These are phyloP conservation scores for Scaptomyza tumidula DNA, from an alignment of 2,888 invertebrate genomes.

Conservation along the genomic window DNA sequence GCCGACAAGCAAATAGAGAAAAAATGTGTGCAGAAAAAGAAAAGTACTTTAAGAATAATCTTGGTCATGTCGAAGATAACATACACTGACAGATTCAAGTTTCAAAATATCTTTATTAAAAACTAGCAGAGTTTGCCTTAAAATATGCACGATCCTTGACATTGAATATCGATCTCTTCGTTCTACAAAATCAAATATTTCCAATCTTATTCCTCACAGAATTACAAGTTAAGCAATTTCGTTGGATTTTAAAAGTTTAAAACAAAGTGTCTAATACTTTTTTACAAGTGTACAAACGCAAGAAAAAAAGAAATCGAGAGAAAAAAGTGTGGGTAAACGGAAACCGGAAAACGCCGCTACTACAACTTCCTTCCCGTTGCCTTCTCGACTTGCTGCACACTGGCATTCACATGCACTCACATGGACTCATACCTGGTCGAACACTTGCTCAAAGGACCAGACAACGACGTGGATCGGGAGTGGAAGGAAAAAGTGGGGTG, in stretches of 20 bases:
- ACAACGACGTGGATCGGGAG: background rate
- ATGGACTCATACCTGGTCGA: constrained; percentile 26
- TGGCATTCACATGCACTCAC: constrained; percentile 24
- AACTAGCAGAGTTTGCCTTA: no score
- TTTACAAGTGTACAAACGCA: background rate
- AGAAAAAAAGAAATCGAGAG: background rate
- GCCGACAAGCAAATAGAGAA: background rate
- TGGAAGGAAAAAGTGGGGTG: background rate
- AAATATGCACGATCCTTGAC: no score
- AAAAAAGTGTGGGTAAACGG: constrained; percentile 36
- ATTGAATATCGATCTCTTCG: no score
- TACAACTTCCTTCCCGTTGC: constrained; percentile 68
- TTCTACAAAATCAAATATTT: no score
- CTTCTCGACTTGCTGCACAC: constrained; percentile 39
- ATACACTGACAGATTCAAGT: background rate
- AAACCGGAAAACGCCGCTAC: constrained; percentile 69
- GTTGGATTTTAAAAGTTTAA: background rate
- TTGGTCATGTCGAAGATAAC: background rate
- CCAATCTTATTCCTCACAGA: no score
- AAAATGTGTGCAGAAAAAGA: background rate
- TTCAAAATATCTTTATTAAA: no score
- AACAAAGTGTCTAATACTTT: background rate
- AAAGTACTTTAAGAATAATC: background rate
- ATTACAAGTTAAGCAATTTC: no score
- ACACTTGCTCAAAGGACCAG: constrained; percentile 18